Evolutionary conservation across 2,888 invertebrate genomes (phyloP), one percentile per base, ranked within the genome.

Genomic region (Pristionchus exspectatus): DNA sequence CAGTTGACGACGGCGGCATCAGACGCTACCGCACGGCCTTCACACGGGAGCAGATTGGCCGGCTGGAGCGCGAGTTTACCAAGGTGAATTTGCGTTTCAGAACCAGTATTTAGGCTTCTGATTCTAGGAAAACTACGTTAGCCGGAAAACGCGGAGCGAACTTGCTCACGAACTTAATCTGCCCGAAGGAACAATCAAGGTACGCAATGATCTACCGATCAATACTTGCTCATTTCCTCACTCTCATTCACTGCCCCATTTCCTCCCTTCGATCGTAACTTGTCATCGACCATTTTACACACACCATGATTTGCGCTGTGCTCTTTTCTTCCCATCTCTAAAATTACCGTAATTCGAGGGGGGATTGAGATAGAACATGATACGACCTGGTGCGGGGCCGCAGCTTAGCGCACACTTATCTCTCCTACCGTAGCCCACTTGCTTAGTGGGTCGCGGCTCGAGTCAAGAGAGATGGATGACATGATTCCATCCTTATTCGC

Each of bases 151-250:
- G 90, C 96, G 99, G 91, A 98, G 98, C 95, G 99, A 99, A 95
- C 96, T 99, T 69, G 99, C 99, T 0, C 97, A 97, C 0, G 97
- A 98, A 94, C 96, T 99, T 27, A 97, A 97, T 92, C 96, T 99
- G 18, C 98, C 99, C 0, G 99, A 99, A 95, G 97, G 98, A 54
- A 99, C 99, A 3, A 99, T 99, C 93, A 99, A 99, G 97, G 98
- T 98, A 96, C 94, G 91, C 63, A 12, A n/a, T 85, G 30, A 59
- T 54, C 33, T 38, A 54, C 50, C 83, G 54, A 54, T 83, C 83
- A 54, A 83, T 83, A 54, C 83, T 27, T 50, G 9, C 21, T 81
- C 81, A 16, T 44, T n/a, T 81, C 54, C 2, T 24, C 38, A 44
- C 44, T 12, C 50, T 81, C 81, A 50, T 77, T 44, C 44, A 12